Conservation (phyloP, 2,888 invertebrate species). For the Orthosia gracilis region DNA sequence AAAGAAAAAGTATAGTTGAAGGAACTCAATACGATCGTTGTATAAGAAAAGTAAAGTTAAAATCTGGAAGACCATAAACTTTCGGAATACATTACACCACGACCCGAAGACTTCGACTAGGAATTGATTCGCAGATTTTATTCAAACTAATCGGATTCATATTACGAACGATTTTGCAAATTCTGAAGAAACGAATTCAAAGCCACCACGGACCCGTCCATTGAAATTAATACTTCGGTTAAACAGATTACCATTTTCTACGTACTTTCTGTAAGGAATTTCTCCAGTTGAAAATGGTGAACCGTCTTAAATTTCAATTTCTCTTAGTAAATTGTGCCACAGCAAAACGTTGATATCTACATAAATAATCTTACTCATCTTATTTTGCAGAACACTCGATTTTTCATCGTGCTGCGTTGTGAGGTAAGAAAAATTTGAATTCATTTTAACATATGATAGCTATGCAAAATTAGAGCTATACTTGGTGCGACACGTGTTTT, state of each 20-base stretch:
- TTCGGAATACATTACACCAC: slow-evolving; percentile 77
- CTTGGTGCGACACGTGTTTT: slow-evolving; percentile 9
- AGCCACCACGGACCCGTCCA: slow-evolving; percentile 67
- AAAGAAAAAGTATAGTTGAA: slow-evolving; percentile 35
- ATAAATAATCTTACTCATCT: slow-evolving; percentile 58
- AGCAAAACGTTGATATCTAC: slow-evolving; percentile 57
- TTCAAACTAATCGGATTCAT: slow-evolving; percentile 80
- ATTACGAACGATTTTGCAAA: slow-evolving; percentile 78
- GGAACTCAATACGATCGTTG: slow-evolving; percentile 29
- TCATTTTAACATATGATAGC: slow-evolving; percentile 25
- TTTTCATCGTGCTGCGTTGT: slow-evolving; percentile 37
- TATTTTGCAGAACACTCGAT: slow-evolving; percentile 47
- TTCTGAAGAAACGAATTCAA: slow-evolving; percentile 75
- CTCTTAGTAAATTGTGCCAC: slow-evolving; percentile 57
- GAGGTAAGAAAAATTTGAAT: slow-evolving; percentile 37
- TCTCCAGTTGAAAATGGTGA: slow-evolving; percentile 57
- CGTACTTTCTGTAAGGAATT: slow-evolving; percentile 54
- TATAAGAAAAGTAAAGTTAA: slow-evolving; percentile 53
- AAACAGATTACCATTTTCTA: slow-evolving; percentile 74
- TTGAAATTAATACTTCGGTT: slow-evolving; percentile 80
- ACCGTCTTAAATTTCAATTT: slow-evolving; percentile 64
- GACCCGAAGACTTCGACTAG: slow-evolving; percentile 68
- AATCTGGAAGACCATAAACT: slow-evolving; percentile 67
- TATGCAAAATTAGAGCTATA: neutral
- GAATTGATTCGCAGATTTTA: slow-evolving; percentile 79